Conservation (phyloP, 2,113 vertebrate genomes). For the Ictalurus punctatus region DNA sequence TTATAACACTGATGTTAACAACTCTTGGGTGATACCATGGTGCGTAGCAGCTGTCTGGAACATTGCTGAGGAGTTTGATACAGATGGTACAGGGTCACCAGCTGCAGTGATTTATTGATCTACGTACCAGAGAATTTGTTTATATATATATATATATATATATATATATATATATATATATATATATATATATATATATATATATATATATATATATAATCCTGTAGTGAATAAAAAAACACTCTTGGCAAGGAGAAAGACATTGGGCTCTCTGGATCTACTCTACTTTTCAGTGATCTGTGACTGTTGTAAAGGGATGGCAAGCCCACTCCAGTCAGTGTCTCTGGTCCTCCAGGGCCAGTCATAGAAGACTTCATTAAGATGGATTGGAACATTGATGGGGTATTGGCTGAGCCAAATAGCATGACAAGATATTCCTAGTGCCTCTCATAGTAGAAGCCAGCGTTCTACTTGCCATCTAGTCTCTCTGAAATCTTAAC, state of each 20-base stretch:
- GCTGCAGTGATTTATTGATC: not conserved
- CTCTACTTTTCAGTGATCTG: not conserved
- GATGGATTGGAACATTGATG: not conserved
- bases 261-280: not conserved
- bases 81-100: not conserved
- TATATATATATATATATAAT: too few relatives aligned
- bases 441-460: not conserved
- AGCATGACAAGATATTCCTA: not conserved
- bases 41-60: not conserved
- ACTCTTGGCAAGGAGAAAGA: not conserved
- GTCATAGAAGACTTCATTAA: not conserved
- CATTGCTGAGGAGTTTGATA: not conserved
- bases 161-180: too few relatives aligned
- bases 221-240: too few relatives aligned
- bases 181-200: too few relatives aligned
- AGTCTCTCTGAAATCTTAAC: slow-evolving; percentile 12
- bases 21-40: not conserved
- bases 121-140: not conserved
- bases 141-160: too few relatives aligned
- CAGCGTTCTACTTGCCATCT: not conserved
- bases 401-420: not conserved
- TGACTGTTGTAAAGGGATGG: not conserved
- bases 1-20: not conserved
- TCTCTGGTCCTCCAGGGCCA: not conserved
- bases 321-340: not conserved